Percentiles rank a stretch among this genome's conserved stretches.
Conservation (phyloP, 2,113 vertebrate genomes). For the Megalops atlanticus region DNA sequence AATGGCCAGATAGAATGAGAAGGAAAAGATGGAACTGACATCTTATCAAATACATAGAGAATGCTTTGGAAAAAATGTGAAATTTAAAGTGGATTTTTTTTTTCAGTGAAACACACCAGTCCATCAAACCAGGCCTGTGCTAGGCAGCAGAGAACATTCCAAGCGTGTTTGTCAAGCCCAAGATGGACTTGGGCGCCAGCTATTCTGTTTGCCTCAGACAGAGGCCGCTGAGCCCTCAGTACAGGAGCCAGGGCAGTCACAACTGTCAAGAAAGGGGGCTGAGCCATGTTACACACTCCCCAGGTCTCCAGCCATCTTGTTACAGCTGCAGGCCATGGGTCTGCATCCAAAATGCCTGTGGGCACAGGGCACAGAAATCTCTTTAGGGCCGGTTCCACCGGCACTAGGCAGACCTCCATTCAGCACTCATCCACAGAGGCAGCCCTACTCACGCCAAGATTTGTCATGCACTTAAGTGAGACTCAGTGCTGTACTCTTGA, state of each 20-base stretch:
- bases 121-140: neutral
- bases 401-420: neutral
- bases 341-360: conserved; percentile 4
- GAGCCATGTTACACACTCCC: neutral
- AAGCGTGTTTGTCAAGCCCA: neutral
- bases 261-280: neutral
- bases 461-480: too few species aligned
- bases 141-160: neutral
- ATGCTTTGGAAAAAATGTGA: neutral
- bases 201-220: neutral
- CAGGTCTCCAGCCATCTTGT: conserved; percentile 13
- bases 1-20: too few species aligned
- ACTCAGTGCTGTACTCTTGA: too few species aligned
- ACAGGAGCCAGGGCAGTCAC: neutral
- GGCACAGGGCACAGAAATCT: neutral
- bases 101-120: neutral
- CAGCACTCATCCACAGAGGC: neutral
- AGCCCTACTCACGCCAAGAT: too few species aligned
- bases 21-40: too few species aligned
- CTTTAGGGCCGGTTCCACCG: neutral
- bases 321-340: neutral
- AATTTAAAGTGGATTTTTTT: too few species aligned
- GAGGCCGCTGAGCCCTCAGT: neutral
- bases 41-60: neutral
- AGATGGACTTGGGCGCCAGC: neutral